Base-by-base conservation (phyloP, 2,888 invertebrate genomes). In the Bellardia bayeri region DNA sequence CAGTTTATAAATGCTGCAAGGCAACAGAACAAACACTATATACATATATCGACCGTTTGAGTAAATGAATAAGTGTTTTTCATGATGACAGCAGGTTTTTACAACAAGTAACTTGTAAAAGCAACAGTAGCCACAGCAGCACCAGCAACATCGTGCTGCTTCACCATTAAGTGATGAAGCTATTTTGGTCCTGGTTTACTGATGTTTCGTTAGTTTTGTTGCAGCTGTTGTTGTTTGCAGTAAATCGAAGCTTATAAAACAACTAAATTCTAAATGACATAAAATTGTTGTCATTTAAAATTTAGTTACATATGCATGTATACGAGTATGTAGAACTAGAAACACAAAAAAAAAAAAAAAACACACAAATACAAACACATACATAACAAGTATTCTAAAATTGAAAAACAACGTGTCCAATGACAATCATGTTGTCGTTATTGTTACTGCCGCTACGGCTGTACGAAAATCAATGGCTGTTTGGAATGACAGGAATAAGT, bases 341-440 rank as follows among this genome's bases (percentile, higher is more conserved):
- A 33, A 40, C 49, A 76, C n/a, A 16, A 58, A 45, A 68, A 33
- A 14, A 37, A n/a, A 37, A 45, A 45, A 37, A 33, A 64, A 40
- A 5, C 16, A 14, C 23, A 23, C 23, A 23, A 23, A 23, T 1
- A 23, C 23, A 23, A 1, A 23, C 23, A 23, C 23, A 23, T 16
- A 6, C 6, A 61, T 30, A 74, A 82, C 61, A 51, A 68, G 11
- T 14, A 69, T 75, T 71, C 33, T 61, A 37, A 82, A 82, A 76
- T 69, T 82, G 68, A 82, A 6, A 51, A 75, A 78, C 76, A 85
- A 85, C 64, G 79, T 85, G 85, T 75, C 79, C 82, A 74, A 66
- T 87, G 85, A 75, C 85, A 82, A 79, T 71, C 71, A 87, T 75
- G 79, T 69, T 81, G 72, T 58, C 71, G 64, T 71, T 82, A 42